Evolutionary conservation across 1,140 invertebrate genomes (phyloP), one percentile per base, ranked within the genome.

Genomic region (Amphibalanus amphitrite): DNA sequence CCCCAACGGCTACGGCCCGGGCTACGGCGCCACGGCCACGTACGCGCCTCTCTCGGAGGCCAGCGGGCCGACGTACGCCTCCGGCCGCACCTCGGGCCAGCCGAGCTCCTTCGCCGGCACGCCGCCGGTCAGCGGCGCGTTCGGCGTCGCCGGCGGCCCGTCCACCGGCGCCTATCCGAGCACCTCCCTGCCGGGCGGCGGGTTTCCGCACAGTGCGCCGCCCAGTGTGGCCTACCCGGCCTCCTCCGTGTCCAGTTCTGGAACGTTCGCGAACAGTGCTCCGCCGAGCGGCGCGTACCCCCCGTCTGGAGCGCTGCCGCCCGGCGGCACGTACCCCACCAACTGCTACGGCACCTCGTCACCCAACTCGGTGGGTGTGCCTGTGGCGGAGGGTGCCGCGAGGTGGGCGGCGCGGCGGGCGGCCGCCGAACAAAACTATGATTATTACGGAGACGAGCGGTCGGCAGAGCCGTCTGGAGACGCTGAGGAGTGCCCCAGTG

Each of bases 151-250:
- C 88, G 86, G 85, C 78, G 88, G 67, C 77, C 86, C 74, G 87
- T 88, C 75, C 88, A 89, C 76, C 88, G 87, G 73, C 83, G 83
- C 73, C 88, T 87, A 75, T 72, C 81, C 17, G 71, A 81, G 25
- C 88, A 87, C 76, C 8, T 10, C 65, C 3, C 17, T 15, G 6
- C 23, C 28, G 10, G 28, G 10, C 8, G 65, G 65, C 8, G 10
- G 8, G n/a, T 67, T 67, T 17, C 10, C 10, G 28, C 26, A 67
- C 65, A 28, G 28, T 25, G 65, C 65, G n/a, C 26, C 47, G 47
- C 47, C 47, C 47, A 59, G 47, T 59, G 47, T 59, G 6, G 65
- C 65, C 17, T 67, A 26, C 17, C 65, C 28, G 3, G 28, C 65
- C 26, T 8, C 64, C 6, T 26, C 26, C 3, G 64, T 65, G 64